Percentiles rank a stretch among this genome's conserved stretches.
Conservation (phyloP, 2,797 vertebrate species). For the Sebastes hubbsi region DNA sequence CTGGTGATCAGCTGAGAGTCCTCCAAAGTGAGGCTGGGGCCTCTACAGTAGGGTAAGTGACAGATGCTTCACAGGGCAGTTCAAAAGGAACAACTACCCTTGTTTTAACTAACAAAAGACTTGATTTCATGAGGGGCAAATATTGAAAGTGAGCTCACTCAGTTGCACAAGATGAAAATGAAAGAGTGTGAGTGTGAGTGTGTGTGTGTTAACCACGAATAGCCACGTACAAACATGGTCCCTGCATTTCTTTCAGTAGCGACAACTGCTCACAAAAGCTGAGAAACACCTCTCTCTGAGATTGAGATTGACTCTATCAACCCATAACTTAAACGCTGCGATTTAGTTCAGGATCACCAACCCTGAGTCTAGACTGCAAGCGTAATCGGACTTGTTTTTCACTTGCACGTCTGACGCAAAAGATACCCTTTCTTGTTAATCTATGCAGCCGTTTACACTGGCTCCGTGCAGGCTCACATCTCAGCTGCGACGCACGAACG, state of each 20-base stretch:
- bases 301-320: background rate
- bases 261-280: background rate
- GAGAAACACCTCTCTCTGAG: background rate
- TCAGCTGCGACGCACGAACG: background rate
- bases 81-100: conserved; percentile 4
- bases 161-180: background rate
- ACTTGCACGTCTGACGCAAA: background rate
- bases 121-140: background rate
- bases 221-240: background rate
- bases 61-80: conserved; percentile 12
- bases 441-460: background rate
- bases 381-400: rapidly evolving
- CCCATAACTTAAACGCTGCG: background rate
- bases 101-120: conserved; percentile 9
- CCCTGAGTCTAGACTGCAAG: background rate
- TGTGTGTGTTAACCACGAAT: background rate
- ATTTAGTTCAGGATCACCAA: background rate
- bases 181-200: no score
- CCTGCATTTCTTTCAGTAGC: background rate
- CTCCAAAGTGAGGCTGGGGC: background rate
- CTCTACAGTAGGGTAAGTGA: background rate
- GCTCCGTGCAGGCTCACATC: rapidly evolving
- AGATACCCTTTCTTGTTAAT: background rate
- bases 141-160: background rate
- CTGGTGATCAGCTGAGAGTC: conserved; percentile 60